Conservation (phyloP, 2,797 vertebrate genomes). For the Scomberomorus guttatus region DNA sequence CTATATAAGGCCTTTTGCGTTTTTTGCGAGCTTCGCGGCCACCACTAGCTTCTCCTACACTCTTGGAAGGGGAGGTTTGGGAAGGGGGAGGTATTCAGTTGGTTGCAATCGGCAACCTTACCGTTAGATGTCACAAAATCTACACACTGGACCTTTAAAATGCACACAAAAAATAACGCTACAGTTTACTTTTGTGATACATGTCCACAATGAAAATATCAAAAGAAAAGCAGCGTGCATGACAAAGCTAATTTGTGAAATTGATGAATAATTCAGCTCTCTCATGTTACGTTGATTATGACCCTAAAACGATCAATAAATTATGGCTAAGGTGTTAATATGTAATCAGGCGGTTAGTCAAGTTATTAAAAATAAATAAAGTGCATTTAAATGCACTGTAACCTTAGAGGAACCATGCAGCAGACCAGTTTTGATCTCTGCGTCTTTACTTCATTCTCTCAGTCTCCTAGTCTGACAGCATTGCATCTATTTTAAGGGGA, state of each 20-base stretch:
- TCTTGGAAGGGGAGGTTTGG: too few relatives aligned
- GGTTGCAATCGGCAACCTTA: too few relatives aligned
- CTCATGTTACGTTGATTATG: conserved; percentile 1
- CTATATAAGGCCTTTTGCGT: too few relatives aligned
- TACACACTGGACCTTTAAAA: neutral
- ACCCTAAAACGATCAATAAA: neutral
- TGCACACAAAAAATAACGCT: neutral
- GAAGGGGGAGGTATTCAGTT: too few relatives aligned
- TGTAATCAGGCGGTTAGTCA: neutral
- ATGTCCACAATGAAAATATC: neutral
- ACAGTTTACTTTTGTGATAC: neutral
- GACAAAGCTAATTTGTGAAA: conserved; percentile 11
- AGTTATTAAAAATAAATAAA: conserved; percentile 19
- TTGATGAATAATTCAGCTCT: neutral
- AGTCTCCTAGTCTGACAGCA: conserved; percentile 77
- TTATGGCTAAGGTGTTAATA: conserved; percentile 2
- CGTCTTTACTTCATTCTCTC: conserved; percentile 56
- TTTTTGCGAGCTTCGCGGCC: too few relatives aligned
- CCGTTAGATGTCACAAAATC: too few relatives aligned
- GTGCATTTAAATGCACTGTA: conserved; percentile 9
- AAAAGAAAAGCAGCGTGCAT: neutral
- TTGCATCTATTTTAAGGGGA: conserved; percentile 76
- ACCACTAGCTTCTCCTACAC: too few relatives aligned
- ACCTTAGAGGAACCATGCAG: neutral
- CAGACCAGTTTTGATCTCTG: conserved; percentile 35